phyloP scores from a whole-genome alignment of 1,140 invertebrate genomes.

The Ceratitis capitata region DNA sequence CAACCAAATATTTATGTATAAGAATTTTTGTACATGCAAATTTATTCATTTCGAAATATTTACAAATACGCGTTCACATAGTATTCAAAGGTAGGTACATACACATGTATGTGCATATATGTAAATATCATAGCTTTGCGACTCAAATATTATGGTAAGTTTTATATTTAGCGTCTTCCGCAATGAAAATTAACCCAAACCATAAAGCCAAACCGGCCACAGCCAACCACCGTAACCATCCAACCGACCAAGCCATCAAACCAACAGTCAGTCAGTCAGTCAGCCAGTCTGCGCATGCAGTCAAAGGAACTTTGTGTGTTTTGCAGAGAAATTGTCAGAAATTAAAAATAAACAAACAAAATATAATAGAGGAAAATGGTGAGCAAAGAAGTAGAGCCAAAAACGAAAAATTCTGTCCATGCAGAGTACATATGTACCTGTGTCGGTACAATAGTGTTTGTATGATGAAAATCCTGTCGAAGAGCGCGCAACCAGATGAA shows the following conservation, averaged over 20 bases:
- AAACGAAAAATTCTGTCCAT: neutral
- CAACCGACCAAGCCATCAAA: neutral
- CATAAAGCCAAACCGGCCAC: neutral
- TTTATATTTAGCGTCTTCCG: constrained; percentile 35
- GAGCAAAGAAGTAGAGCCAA: neutral
- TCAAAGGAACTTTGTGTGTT: too few species aligned
- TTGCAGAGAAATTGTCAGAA: constrained; percentile 24
- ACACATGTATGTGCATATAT: neutral
- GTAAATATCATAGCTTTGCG: neutral
- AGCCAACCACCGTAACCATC: neutral
- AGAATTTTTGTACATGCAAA: neutral
- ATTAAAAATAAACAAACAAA: constrained; percentile 37
- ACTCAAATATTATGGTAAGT: constrained; percentile 7
- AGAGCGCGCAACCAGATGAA: neutral
- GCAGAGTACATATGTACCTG: neutral
- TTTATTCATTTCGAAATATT: neutral
- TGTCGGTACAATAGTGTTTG: neutral
- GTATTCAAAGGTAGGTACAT: neutral
- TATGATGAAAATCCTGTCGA: constrained; percentile 1
- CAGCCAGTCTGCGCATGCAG: neutral
- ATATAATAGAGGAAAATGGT: neutral
- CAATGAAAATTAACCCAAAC: constrained; percentile 17
- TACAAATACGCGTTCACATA: neutral
- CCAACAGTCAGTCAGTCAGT: neutral
- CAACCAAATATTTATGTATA: neutral